Evolutionary conservation across 2,797 vertebrate genomes (phyloP), one percentile per base, ranked within the genome.

Genomic region (Ibycter americanus): DNA sequence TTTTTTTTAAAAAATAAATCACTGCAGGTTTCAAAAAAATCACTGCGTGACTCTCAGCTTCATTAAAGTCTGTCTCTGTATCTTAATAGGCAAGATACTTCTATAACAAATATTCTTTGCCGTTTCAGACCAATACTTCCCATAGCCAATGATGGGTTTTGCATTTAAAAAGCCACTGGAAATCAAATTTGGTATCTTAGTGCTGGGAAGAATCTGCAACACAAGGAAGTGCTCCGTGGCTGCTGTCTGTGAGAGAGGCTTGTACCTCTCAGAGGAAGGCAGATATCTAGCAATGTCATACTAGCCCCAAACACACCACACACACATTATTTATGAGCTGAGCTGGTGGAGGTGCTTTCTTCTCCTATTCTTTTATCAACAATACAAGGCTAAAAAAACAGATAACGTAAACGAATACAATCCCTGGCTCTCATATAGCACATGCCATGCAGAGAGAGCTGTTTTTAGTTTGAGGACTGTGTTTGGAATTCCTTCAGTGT

Each of bases 401-500:
- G 96, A 97, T 97, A 97, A 97, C 25, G 6, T 96, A 98, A 95
- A 97, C 56, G 65, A 96, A 97, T 83, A 88, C 89, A 94, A 93
- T 88, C 61, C 49, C 66, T 76, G 54, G 70, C 70, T 87, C 94
- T 97, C 93, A 95, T 92, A 89, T 94, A 54, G 77, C 92, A 91
- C 61, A 63, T 78, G 91, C 90, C 93, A 82, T 72, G 93, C 25
- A 27, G 92, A 78, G 91, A 96, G 96, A 96, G 95, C 97, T 97
- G 98, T 97, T 98, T 98, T 98, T 94, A 97, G 97, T 94, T 96
- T 92, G 93, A 96, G 92, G 84, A 86, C 89, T 97, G 96, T 97
- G 96, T 98, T 98, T 98, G 95, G 98, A 98, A 98, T 98, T 98
- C 97, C 93, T 97, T 78, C 59, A 63, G 96, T 87, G 95, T 97